Percentiles rank a stretch among this genome's conserved stretches.
Conservation (phyloP, 2,888 invertebrate species). For the Amblyjoppa proteus region DNA sequence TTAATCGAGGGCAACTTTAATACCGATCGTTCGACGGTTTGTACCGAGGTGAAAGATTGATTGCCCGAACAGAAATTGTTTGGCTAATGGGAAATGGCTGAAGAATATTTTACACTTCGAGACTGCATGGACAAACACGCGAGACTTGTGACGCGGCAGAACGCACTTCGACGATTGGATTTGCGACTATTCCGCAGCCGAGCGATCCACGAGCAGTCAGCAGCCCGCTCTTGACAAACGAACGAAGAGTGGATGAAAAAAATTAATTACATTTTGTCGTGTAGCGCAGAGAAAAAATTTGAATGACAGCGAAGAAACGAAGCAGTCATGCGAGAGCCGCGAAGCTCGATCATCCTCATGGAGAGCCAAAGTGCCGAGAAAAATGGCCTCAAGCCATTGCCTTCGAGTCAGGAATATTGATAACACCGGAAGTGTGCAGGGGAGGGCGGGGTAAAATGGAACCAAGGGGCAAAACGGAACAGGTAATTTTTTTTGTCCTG, state of each 20-base stretch:
- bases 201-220: background rate
- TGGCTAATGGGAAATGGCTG: background rate
- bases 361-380: background rate
- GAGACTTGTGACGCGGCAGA: background rate
- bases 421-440: background rate
- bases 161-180: background rate
- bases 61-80: background rate
- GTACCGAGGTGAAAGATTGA: background rate
- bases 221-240: background rate
- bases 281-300: background rate
- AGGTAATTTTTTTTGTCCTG: too few relatives aligned
- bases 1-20: constrained; percentile 19
- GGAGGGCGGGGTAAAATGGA: background rate
- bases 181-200: background rate
- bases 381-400: background rate
- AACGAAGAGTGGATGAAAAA: background rate
- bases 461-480: too few relatives aligned
- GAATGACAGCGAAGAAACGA: background rate
- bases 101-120: background rate
- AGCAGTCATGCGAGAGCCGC: background rate
- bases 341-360: background rate
- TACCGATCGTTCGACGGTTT: constrained; percentile 12
- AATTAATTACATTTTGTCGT: background rate
- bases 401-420: background rate
- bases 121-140: background rate